Evolutionary conservation across 2,113 vertebrate genomes (phyloP), one percentile per base, ranked within the genome.

Genomic region (Cephalopterus ornatus): DNA sequence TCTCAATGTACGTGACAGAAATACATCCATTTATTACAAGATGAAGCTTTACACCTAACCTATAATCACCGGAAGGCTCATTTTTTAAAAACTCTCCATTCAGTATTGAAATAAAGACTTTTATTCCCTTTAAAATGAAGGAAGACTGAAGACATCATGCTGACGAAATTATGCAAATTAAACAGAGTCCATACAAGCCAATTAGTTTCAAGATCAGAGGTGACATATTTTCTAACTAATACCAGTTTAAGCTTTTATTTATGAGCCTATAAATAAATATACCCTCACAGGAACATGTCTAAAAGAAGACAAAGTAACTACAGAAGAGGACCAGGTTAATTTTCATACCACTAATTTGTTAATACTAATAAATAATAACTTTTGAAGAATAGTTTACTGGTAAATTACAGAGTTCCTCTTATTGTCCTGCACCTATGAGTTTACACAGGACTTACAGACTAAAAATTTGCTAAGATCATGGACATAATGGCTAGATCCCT

Each of bases 191-290:
- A 58, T 75, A 86, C 68, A 95, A 96, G 91, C 82, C 77, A 80
- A 56, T 93, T 85, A 83, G 65, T 91, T 91, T 96, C 83, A 82
- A 95, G 92, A 93, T 85, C 82, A 89, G 83, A 94, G 76, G 92
- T 95, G 82, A 86, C 62, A 58, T 80, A 92, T 92, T 93, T 96
- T 90, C 68, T 81, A 92, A 91, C 47, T 87, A 97, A 82, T 87
- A 74, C 61, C 49, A 75, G 66, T 87, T 93, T 79, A 94, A 93
- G 61, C 76, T 94, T 78, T 77, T 66, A 76, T 73, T 93, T 92
- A 89, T 87, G 37, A 89, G 39, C 28, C 49, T 91, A 67, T 66
- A 89, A 93, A 93, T 92, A 92, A 89, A 93, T 78, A 93, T 14
- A 49, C 7, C 49, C 84, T 96, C 72, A 67, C 22, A 85, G 44